Conservation (phyloP, 2,888 invertebrate species). For the Phragmatobia fuliginosa region DNA sequence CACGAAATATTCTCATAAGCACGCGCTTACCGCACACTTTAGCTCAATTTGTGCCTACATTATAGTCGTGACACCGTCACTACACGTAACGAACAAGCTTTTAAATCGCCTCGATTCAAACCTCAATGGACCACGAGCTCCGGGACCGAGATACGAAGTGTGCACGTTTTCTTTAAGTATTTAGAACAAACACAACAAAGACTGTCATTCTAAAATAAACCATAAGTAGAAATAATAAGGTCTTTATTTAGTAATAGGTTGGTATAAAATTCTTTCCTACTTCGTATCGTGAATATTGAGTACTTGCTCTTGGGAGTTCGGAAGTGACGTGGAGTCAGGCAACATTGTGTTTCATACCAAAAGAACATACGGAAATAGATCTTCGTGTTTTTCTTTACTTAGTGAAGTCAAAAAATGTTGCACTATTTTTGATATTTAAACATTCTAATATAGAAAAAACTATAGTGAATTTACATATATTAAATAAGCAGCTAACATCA, state of each 20-base stretch:
- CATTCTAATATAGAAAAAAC: too few species aligned
- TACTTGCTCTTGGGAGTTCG: constrained; percentile 61
- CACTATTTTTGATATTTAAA: background rate
- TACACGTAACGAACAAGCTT: constrained; percentile 40
- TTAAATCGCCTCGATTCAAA: constrained; percentile 56
- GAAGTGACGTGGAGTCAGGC: constrained; percentile 57
- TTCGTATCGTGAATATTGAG: constrained; percentile 70
- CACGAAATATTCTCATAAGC: background rate
- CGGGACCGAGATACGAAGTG: constrained; percentile 43
- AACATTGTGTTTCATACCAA: constrained; percentile 63
- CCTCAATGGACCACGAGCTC: constrained; percentile 53
- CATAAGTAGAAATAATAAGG: constrained; percentile 20
- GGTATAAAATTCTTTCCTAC: constrained; percentile 48
- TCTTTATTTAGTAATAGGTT: constrained; percentile 21
- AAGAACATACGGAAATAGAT: constrained; percentile 64
- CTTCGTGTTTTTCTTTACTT: constrained; percentile 19
- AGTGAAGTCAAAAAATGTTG: background rate
- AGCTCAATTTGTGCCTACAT: constrained; percentile 27
- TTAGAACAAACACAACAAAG: constrained; percentile 35
- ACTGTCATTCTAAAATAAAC: constrained; percentile 16
- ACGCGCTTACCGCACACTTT: constrained; percentile 21
- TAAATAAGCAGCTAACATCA: too few species aligned
- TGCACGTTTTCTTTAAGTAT: constrained; percentile 50
- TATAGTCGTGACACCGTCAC: constrained; percentile 20
- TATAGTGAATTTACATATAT: too few species aligned